Evolutionary conservation across 2,888 invertebrate species (phyloP).

Genomic region (Tachina lurida): DNA sequence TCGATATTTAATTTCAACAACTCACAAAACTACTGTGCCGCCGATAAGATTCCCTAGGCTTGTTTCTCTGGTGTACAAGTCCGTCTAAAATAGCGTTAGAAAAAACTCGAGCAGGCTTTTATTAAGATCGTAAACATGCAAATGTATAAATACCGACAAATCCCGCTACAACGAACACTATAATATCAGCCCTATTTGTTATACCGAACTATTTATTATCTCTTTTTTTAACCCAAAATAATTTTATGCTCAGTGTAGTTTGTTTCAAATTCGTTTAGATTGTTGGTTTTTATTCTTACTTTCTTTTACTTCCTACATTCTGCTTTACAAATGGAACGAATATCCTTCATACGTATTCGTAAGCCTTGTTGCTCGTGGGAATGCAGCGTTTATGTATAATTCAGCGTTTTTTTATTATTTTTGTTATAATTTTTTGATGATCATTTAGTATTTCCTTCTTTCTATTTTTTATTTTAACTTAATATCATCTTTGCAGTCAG

Average conservation of each 20-base stretch:
- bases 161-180: too few relatives aligned
- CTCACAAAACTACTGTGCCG: too few relatives aligned
- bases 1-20: too few relatives aligned
- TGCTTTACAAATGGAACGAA: not conserved
- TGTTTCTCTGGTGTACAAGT: too few relatives aligned
- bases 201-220: too few relatives aligned
- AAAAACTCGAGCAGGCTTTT: too few relatives aligned
- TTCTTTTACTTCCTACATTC: not conserved
- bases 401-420: conserved; percentile 52
- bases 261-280: not conserved
- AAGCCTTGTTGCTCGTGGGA: conserved; percentile 63
- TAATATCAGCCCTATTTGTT: too few relatives aligned
- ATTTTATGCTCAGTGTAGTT: not conserved
- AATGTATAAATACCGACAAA: too few relatives aligned
- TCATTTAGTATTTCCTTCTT: conserved; percentile 57
- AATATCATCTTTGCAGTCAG: conserved; percentile 69
- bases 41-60: too few relatives aligned
- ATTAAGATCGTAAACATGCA: too few relatives aligned
- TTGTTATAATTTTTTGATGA: conserved; percentile 64
- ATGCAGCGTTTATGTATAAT: conserved; percentile 71
- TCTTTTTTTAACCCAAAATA: not conserved
- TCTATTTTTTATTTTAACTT: conserved; percentile 50
- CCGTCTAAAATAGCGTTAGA: too few relatives aligned
- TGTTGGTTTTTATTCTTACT: not conserved
- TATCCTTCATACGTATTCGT: not conserved